A percentile compares a stretch with the other conserved stretches of the same genome.
Conservation (phyloP, 1,140 invertebrate species). For the Drosophila orena region DNA sequence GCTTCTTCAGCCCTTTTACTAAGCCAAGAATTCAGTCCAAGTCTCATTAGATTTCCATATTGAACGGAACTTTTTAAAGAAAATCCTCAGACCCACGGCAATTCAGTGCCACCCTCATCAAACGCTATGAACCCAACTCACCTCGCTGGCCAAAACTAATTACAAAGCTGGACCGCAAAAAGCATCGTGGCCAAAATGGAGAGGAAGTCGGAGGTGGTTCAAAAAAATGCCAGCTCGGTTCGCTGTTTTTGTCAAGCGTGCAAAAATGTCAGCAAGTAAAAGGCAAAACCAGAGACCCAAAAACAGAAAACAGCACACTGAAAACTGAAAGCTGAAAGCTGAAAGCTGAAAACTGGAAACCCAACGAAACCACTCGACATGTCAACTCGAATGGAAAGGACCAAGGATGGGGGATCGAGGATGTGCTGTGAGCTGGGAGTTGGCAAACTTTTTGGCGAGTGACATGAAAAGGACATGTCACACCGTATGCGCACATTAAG, state of each 20-base stretch:
- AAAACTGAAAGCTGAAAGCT: conserved; percentile 17
- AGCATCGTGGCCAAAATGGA: conserved; percentile 60
- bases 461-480: conserved; percentile 83
- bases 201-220: conserved; percentile 20
- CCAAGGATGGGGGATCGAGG: conserved; percentile 1
- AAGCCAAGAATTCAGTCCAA: conserved; percentile 9
- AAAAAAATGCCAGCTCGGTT: conserved; percentile 32
- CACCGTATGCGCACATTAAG: conserved; percentile 82
- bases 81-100: not conserved
- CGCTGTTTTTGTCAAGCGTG: conserved; percentile 76
- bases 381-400: conserved; percentile 75
- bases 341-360: conserved; percentile 24
- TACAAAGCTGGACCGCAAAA: conserved; percentile 72
- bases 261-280: conserved; percentile 66
- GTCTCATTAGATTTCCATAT: conserved; percentile 28
- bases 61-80: conserved; percentile 18
- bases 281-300: conserved; percentile 28
- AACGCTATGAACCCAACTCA: conserved; percentile 39
- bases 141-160: conserved; percentile 68
- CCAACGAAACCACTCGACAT: conserved; percentile 80
- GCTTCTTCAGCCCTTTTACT: not conserved
- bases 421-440: conserved; percentile 3
- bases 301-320: conserved; percentile 7
- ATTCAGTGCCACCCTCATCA: conserved; percentile 30
- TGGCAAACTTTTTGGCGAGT: conserved; percentile 72